Conservation (phyloP, 2,797 vertebrate species). For the Spea hammondii region DNA sequence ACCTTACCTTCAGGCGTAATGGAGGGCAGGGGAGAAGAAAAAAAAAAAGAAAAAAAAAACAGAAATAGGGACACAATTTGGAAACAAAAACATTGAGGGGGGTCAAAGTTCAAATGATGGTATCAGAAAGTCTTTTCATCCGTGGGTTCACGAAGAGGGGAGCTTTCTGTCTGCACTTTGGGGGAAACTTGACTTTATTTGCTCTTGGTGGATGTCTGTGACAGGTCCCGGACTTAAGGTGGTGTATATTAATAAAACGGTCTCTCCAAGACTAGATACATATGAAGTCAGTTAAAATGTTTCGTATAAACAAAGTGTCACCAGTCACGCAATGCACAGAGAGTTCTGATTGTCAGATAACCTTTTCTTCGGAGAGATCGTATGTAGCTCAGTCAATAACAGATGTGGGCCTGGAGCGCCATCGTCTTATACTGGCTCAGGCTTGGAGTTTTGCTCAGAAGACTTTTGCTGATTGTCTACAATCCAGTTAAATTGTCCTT, state of each 20-base stretch:
- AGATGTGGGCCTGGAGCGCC: constrained; percentile 44
- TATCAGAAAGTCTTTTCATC: constrained; percentile 71
- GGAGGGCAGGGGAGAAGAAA: constrained; percentile 17
- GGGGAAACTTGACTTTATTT: constrained; percentile 70
- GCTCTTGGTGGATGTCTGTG: constrained; percentile 70
- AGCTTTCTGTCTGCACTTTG: constrained; percentile 64
- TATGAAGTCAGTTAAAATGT: constrained; percentile 67
- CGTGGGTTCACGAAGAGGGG: constrained; percentile 65
- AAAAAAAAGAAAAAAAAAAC: constrained; percentile 46
- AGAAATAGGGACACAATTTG: constrained; percentile 56
- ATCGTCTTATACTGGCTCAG: background rate
- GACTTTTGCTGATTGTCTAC: background rate
- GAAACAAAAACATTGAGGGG: constrained; percentile 66
- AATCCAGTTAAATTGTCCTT: no score
- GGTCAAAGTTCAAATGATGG: constrained; percentile 69
- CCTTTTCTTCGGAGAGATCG: constrained; percentile 57
- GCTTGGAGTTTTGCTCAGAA: background rate
- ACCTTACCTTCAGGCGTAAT: constrained; percentile 26
- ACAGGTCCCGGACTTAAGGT: constrained; percentile 63
- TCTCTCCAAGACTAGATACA: constrained; percentile 69
- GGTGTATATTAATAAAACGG: constrained; percentile 70
- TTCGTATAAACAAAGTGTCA: constrained; percentile 66
- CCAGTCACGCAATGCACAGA: constrained; percentile 62
- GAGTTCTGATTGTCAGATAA: constrained; percentile 68
- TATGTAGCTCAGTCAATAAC: constrained; percentile 55